Evolutionary conservation across 2,888 invertebrate genomes (phyloP), one percentile per base, ranked within the genome.

Genomic region (Sicus ferrugineus): DNA sequence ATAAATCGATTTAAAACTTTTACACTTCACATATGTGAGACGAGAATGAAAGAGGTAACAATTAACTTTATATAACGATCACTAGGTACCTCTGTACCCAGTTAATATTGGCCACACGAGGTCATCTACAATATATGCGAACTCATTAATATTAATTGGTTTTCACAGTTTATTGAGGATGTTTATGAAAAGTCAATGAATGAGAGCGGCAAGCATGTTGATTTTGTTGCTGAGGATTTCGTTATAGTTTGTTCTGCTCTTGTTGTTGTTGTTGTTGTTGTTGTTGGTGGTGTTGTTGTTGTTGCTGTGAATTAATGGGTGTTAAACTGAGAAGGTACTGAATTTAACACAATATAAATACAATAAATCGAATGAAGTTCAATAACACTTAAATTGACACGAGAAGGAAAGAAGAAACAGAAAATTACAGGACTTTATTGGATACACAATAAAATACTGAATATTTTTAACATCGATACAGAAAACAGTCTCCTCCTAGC

Each of bases 371-470:
- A 61, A 30, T 56, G 11, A 3, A 19, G 61, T 38, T 61, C 38
- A 61, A 61, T 58, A 58, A 58, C 30, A 30, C 30, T 14, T 58
- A 30, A 58, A 58, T 58, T 16, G 30, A 31, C 58, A 31, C 2
- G 26, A 26, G 26, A 26, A 54, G 26, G n/a, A n/a, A n/a, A n/a
- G n/a, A n/a, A n/a, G n/a, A n/a, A n/a, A n/a, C n/a, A n/a, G n/a
- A n/a, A n/a, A n/a, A n/a, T n/a, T n/a, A n/a, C n/a, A n/a, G n/a
- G n/a, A n/a, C n/a, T n/a, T n/a, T n/a, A n/a, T n/a, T n/a, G n/a
- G n/a, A n/a, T n/a, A n/a, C n/a, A n/a, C n/a, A n/a, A n/a, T n/a
- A n/a, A n/a, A n/a, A n/a, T n/a, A n/a, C n/a, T n/a, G n/a, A n/a
- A n/a, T n/a, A n/a, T n/a, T n/a, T n/a, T n/a, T n/a, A n/a, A n/a